Evolutionary conservation across 2,797 vertebrate species (phyloP).

Genomic region (Heliangelus exortis): DNA sequence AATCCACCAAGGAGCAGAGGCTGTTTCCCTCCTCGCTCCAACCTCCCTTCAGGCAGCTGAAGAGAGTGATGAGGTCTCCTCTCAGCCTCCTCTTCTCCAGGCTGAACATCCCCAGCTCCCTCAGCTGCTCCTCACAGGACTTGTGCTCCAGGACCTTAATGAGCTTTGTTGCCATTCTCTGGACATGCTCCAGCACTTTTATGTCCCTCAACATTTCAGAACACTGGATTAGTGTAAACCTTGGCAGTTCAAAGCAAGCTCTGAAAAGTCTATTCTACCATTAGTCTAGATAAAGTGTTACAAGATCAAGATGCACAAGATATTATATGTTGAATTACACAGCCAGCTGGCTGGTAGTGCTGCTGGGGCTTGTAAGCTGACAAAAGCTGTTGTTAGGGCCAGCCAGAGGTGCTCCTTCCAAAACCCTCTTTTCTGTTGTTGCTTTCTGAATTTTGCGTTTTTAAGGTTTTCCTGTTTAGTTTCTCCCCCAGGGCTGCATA

Average conservation of each 20-base stretch:
- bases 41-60: no score
- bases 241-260: background rate
- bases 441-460: conserved; percentile 6
- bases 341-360: background rate
- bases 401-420: background rate
- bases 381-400: conserved; percentile 6
- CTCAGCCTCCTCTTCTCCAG: no score
- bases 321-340: conserved; percentile 3
- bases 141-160: no score
- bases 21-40: no score
- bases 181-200: no score
- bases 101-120: no score
- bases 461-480: background rate
- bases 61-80: no score
- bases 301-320: conserved; percentile 1
- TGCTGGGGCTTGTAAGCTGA: background rate
- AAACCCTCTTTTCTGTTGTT: background rate
- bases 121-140: no score
- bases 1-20: no score
- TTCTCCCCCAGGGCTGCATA: background rate
- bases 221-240: background rate
- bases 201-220: background rate
- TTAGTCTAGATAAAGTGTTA: background rate
- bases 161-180: no score
- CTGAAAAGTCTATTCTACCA: background rate